Conservation (phyloP, 2,113 vertebrate genomes). For the Laticauda colubrina region DNA sequence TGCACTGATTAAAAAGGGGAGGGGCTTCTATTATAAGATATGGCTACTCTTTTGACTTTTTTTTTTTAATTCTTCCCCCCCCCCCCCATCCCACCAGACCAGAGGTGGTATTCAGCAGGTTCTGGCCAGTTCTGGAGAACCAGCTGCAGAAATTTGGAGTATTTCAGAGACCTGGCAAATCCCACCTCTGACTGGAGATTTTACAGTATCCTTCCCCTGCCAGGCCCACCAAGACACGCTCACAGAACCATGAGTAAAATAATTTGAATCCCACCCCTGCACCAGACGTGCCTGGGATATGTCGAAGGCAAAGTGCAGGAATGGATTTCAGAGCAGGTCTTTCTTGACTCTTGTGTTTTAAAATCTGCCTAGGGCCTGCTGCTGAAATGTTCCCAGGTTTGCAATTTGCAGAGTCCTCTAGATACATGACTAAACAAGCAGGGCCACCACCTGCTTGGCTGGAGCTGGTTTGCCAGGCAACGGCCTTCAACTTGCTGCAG, state of each 20-base stretch:
- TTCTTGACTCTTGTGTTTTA: not conserved
- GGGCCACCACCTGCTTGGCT: not conserved
- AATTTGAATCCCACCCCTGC: too few species aligned
- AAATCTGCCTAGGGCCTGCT: not conserved
- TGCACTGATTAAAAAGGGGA: not conserved
- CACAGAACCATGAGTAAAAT: too few species aligned
- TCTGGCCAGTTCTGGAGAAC: too few species aligned
- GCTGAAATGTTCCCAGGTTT: not conserved
- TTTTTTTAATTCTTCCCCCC: not conserved
- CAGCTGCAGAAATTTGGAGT: too few species aligned
- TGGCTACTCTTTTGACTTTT: not conserved
- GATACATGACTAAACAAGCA: conserved; percentile 7
- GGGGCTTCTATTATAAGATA: not conserved
- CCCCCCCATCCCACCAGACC: not conserved
- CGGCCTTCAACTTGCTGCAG: not conserved
- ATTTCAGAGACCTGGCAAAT: too few species aligned
- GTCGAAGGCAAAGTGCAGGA: not conserved
- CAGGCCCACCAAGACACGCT: too few species aligned
- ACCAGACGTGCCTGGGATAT: not conserved
- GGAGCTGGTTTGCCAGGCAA: not conserved
- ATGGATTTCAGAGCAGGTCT: not conserved
- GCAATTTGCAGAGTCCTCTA: not conserved
- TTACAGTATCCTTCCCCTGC: too few species aligned
- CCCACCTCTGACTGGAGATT: too few species aligned
- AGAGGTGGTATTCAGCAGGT: too few species aligned